phyloP scores from a whole-genome alignment of 2,888 invertebrate species.

The Callyntrura guangdongensis region DNA sequence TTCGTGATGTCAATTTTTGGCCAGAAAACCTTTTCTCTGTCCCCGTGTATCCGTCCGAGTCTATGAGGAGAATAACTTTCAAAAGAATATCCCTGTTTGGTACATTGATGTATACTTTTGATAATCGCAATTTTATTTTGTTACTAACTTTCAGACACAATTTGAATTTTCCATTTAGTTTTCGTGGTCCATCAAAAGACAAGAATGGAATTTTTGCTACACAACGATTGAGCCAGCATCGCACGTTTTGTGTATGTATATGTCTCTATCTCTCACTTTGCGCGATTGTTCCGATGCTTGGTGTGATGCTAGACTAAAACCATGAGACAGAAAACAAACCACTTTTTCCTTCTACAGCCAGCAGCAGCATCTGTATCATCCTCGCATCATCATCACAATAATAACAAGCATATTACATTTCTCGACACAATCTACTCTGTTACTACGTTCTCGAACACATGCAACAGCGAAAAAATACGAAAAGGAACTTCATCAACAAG shows the following conservation, averaged over 20 bases:
- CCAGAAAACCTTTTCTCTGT: background rate
- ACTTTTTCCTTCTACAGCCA: slow-evolving; percentile 64
- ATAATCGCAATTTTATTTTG: background rate
- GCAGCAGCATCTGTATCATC: slow-evolving; percentile 56
- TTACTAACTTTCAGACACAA: background rate
- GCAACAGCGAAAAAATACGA: slow-evolving; percentile 32
- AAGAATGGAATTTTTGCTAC: background rate
- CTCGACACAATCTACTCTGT: slow-evolving; percentile 34
- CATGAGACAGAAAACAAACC: slow-evolving; percentile 76
- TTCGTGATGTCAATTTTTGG: background rate
- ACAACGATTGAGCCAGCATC: background rate
- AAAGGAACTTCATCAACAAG: slow-evolving; percentile 62
- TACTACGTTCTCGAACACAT: slow-evolving; percentile 39
- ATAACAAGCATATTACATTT: slow-evolving; percentile 35
- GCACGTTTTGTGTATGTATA: too few species aligned
- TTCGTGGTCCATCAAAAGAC: background rate
- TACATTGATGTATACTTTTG: background rate
- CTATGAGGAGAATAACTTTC: background rate
- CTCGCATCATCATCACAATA: slow-evolving; percentile 48
- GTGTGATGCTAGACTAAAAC: slow-evolving; percentile 67
- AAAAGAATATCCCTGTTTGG: background rate
- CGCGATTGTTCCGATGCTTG: slow-evolving; percentile 53
- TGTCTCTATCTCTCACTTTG: background rate
- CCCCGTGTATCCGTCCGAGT: background rate
- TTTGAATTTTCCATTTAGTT: background rate